Evolutionary conservation across 2,888 invertebrate genomes (phyloP), one percentile per base, ranked within the genome.

Genomic region (Drosophila pullipes): DNA sequence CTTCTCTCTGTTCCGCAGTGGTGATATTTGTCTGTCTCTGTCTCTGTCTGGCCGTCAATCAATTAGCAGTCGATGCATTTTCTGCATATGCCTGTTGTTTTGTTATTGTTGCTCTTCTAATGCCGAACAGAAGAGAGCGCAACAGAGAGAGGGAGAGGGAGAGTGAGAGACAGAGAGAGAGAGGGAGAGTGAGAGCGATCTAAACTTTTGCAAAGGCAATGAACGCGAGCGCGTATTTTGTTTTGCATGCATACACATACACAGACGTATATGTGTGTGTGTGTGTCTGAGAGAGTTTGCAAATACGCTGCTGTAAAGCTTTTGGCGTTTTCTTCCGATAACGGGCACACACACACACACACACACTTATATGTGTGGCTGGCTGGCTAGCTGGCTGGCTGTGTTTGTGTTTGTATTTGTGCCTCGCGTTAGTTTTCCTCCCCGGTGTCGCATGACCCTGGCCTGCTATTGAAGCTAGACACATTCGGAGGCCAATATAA

Each of bases 391-490:
- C 35, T 37, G 16, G 37, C 37, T 22, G 22, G 1, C 1, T 22
- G 47, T 16, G 7, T 25, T 41, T 37, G 22, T 25, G 9, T 9
- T 41, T 77, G 64, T 76, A 33, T 71, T 30, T 63, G 70, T 68
- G 66, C 62, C 76, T 69, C 67, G 70, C 71, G 74, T 74, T 67
- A 76, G 62, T 91, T 91, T 91, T 91, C 89, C 86, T 83, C 89
- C 84, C 87, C 91, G 88, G 89, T 91, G 91, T 91, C 92, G 85
- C 88, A 86, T 91, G 92, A 92, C 92, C 92, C 92, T 92, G 92
- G 92, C 92, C 92, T 92, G 92, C 92, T 92, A 92, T 92, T 92
- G 92, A 92, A 90, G 89, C 91, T 87, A 87, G 87, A 87, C 87
- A 85, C 87, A 87, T 84, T 90, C 89, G 90, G 89, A 89, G 90